phyloP scores from a whole-genome alignment of 2,888 invertebrate genomes.

The Cheilosia scutellata region DNA sequence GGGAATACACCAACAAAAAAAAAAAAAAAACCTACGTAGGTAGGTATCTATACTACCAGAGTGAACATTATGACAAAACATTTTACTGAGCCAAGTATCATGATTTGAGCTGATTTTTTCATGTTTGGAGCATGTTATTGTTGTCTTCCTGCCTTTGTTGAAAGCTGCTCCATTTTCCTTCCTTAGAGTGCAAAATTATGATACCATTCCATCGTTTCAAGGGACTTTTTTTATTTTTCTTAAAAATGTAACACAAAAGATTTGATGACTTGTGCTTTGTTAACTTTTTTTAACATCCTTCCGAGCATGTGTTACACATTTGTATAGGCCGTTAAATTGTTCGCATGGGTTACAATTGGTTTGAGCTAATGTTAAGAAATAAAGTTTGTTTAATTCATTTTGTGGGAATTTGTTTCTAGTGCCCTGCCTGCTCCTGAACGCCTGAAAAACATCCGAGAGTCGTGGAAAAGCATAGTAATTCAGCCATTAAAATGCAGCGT shows the following conservation, averaged over 20 bases:
- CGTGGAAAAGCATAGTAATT: too few relatives aligned
- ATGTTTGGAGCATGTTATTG: slow-evolving; percentile 26
- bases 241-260: slow-evolving; percentile 25
- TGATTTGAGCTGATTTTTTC: slow-evolving; percentile 26
- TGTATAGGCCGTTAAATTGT: background rate
- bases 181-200: slow-evolving; percentile 30
- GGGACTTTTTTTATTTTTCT: slow-evolving; percentile 9
- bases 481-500: too few relatives aligned
- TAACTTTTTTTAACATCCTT: slow-evolving; percentile 5
- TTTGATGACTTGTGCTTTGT: slow-evolving; percentile 6
- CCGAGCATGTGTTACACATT: too few relatives aligned
- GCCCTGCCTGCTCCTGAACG: too few relatives aligned
- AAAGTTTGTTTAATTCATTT: too few relatives aligned
- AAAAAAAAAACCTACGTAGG: background rate
- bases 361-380: background rate
- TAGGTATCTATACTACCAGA: slow-evolving; percentile 1
- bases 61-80: slow-evolving; percentile 35
- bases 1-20: slow-evolving; percentile 4
- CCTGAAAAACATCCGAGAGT: too few relatives aligned
- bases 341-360: background rate
- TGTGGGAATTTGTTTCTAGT: too few relatives aligned
- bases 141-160: slow-evolving; percentile 18
- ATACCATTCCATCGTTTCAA: slow-evolving; percentile 24
- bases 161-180: slow-evolving; percentile 15
- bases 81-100: slow-evolving; percentile 30